phyloP scores from a whole-genome alignment of 2,888 invertebrate genomes.

The Andrena fulva region DNA sequence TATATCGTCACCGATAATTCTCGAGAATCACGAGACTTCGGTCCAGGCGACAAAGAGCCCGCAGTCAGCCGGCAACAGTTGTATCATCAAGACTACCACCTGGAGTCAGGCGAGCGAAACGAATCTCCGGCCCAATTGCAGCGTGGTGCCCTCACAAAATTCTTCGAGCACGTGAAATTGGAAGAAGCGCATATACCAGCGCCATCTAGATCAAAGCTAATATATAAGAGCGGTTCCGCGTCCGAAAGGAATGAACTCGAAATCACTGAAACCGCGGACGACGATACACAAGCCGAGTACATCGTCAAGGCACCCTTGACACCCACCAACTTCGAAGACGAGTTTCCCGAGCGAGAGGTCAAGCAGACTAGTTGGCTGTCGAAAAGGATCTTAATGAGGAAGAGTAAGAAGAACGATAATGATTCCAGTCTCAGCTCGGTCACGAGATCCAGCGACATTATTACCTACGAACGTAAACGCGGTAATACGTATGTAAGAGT shows the following conservation, averaged over 20 bases:
- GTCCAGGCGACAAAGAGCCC: conserved; percentile 63
- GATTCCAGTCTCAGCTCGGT: conserved; percentile 20
- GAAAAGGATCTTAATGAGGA: conserved; percentile 32
- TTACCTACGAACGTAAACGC: conserved; percentile 50
- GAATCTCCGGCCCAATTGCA: conserved; percentile 68
- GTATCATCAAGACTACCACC: conserved; percentile 60
- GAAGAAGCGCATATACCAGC: conserved; percentile 85
- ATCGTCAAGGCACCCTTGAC: conserved; percentile 43
- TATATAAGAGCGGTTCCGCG: conserved; percentile 57
- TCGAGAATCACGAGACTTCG: conserved; percentile 66
- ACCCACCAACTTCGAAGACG: conserved; percentile 25
- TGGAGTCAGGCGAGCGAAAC: conserved; percentile 64
- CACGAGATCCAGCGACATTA: conserved; percentile 31
- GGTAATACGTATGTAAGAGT: conserved; percentile 32
- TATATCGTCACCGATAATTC: conserved; percentile 78
- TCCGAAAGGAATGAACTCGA: conserved; percentile 53
- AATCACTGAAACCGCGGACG: conserved; percentile 46
- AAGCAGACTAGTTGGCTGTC: conserved; percentile 41
- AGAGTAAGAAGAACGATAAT: conserved; percentile 20
- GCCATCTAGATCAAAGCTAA: conserved; percentile 83
- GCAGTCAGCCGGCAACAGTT: conserved; percentile 57
- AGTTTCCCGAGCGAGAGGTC: conserved; percentile 37
- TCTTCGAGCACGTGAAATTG: conserved; percentile 84
- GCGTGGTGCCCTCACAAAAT: conserved; percentile 69
- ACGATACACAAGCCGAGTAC: conserved; percentile 47